phyloP scores from a whole-genome alignment of 2,797 vertebrate genomes.

The Coreius guichenoti region DNA sequence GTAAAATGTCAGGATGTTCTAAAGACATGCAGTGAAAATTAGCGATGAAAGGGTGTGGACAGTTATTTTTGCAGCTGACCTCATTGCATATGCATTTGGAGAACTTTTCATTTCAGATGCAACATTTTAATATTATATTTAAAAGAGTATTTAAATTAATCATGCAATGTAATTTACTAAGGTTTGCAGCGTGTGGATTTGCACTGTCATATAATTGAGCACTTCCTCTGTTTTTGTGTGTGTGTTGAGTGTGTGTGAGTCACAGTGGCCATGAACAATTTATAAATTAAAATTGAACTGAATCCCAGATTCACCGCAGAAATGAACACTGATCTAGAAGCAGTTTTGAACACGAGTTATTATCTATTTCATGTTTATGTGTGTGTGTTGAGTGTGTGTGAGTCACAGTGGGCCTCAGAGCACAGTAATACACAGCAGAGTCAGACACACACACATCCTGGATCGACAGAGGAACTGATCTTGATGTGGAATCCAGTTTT shows the following conservation, averaged over 20 bases:
- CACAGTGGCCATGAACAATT: too few species aligned
- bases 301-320: too few species aligned
- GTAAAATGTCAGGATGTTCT: not conserved
- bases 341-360: too few species aligned
- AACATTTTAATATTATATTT: not conserved
- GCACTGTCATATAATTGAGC: not conserved
- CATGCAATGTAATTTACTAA: not conserved
- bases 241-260: constrained; percentile 3
- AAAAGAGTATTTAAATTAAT: not conserved
- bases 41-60: not conserved
- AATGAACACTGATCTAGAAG: too few species aligned
- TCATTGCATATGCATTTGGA: not conserved
- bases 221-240: not conserved
- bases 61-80: not conserved
- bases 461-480: not conserved
- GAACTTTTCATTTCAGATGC: not conserved
- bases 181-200: not conserved
- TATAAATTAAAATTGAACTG: too few species aligned
- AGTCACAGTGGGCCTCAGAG: constrained; percentile 30
- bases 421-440: constrained; percentile 41
- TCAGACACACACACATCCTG: not conserved
- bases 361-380: too few species aligned
- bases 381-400: not conserved
- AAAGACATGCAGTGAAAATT: not conserved
- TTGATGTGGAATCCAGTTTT: not conserved